Evolutionary conservation across 1,140 invertebrate species (phyloP), one percentile per base, ranked within the genome.

Genomic region (Tetraneura akinire): DNA sequence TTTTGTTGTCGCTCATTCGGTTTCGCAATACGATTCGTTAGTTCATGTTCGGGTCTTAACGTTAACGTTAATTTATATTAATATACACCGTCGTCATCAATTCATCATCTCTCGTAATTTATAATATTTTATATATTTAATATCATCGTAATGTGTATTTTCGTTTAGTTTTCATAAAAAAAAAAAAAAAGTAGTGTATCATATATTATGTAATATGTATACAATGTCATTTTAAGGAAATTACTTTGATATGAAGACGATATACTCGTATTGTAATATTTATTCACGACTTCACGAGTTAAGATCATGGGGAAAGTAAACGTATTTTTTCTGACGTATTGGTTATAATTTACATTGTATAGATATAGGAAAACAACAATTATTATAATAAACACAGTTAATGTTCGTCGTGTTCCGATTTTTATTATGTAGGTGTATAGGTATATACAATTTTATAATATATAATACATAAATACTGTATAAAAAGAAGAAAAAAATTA

Each of bases 361-460:
- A 21, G 45, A 49, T 29, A 49, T 29, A 26, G 42, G 42, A 47
- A 66, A 70, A 70, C 32, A 42, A 37, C 16, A 29, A 29, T n/a
- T 49, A 49, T 8, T 51, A 21, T 51, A 26, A 9, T 11, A 6
- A 37, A 9, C 16, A 16, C 66, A 68, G n/a, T n/a, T n/a, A 18
- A 51, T 23, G 47, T 71, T 71, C 29, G 47, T 71, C 68, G 13
- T 49, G 68, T 71, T 71, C n/a, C 66, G 45, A 68, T 68, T 68
- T 45, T 71, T n/a, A 49, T 51, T 37, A 37, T 37, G 32, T 37
- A 37, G 32, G 8, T 37, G n/a, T n/a, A n/a, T n/a, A n/a, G 32
- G 32, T 71, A 51, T 71, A n/a, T n/a, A n/a, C n/a, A n/a, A n/a
- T n/a, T n/a, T n/a, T n/a, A n/a, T n/a, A n/a, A n/a, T n/a, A n/a